Evolutionary conservation across 2,797 vertebrate species (phyloP).

Genomic region (Myripristis murdjan): DNA sequence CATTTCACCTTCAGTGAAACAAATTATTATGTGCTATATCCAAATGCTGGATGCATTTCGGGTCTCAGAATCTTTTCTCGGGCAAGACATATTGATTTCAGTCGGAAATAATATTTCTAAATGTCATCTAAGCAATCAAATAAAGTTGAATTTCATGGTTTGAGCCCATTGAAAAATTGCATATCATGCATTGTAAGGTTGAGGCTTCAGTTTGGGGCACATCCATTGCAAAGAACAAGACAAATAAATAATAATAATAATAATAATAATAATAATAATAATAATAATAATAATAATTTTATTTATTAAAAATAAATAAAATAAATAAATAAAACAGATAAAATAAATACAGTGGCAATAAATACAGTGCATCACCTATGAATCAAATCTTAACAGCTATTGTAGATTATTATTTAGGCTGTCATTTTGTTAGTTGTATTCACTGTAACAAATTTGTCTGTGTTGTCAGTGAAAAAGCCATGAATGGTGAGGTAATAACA

Average conservation of each 20-base stretch:
- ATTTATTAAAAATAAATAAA: no score
- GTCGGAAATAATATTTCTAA: slow-evolving; percentile 41
- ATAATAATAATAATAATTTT: no score
- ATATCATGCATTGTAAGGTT: not conserved
- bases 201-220: slow-evolving; percentile 14
- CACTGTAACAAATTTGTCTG: no score
- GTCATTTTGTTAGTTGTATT: no score
- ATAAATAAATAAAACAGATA: no score
- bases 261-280: no score
- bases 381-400: slow-evolving; percentile 16
- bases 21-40: slow-evolving; percentile 50
- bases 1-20: slow-evolving; percentile 57
- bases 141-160: slow-evolving; percentile 32
- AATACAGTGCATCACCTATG: no score
- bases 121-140: slow-evolving; percentile 49
- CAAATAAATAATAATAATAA: no score
- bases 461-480: no score
- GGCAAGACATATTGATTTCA: slow-evolving; percentile 37
- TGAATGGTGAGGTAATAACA: no score
- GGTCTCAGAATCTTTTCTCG: slow-evolving; percentile 35
- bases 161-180: slow-evolving; percentile 41
- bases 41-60: slow-evolving; percentile 42
- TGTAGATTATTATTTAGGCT: no score
- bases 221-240: slow-evolving; percentile 23
- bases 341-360: no score